phyloP scores from a whole-genome alignment of 2,113 vertebrate genomes.

The Dipodomys stephensi region DNA sequence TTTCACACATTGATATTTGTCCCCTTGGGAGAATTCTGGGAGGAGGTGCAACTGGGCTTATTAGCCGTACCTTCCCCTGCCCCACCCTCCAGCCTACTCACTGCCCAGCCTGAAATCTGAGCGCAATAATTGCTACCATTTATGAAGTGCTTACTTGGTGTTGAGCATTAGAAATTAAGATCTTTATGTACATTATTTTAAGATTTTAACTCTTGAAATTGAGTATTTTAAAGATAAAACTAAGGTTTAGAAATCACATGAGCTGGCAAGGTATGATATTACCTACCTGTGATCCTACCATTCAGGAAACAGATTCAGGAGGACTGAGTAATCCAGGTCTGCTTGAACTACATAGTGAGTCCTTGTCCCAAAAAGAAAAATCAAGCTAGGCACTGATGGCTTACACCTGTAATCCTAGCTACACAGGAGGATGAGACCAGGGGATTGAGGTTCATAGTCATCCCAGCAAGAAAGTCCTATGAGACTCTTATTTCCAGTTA shows the following conservation, averaged over 20 bases:
- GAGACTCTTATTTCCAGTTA: too few species aligned
- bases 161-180: slow-evolving; percentile 30
- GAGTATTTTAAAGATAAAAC: slow-evolving; percentile 35
- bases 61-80: not conserved
- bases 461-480: too few species aligned
- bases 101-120: not conserved
- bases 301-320: too few species aligned
- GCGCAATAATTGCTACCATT: not conserved
- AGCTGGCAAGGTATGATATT: not conserved
- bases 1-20: slow-evolving; percentile 55
- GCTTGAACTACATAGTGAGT: too few species aligned
- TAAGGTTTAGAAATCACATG: slow-evolving; percentile 3
- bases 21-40: slow-evolving; percentile 26
- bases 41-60: not conserved
- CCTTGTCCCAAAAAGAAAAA: too few species aligned
- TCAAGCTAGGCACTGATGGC: too few species aligned
- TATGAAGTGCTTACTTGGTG: not conserved
- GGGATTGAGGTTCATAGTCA: too few species aligned
- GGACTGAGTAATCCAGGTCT: too few species aligned
- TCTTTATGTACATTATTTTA: not conserved
- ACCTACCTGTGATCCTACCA: too few species aligned
- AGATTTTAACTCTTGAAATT: slow-evolving; percentile 11
- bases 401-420: too few species aligned
- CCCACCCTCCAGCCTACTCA: not conserved
- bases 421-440: too few species aligned